Base-by-base conservation (phyloP, 2,888 invertebrate genomes). In the Erpobdella octoculata region DNA sequence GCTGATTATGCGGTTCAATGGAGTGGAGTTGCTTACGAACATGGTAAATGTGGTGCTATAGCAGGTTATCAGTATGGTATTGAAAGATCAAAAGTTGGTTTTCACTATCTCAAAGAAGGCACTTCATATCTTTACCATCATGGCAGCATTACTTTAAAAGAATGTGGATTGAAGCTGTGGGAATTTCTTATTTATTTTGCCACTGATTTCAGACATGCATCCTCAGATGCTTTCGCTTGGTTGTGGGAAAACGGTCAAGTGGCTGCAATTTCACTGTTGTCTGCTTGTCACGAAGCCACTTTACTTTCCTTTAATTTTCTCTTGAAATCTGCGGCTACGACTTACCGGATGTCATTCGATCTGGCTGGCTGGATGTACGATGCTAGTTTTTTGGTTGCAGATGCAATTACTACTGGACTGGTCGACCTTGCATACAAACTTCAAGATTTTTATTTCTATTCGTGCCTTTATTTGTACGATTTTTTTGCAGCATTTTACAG, bases 171-270 rank as follows among this genome's bases (percentile, higher is more conserved):
- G 15, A 48, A 36, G 36, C 35, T 33, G 21, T 9, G 3, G 12
- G 46, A 53, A 35, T 69, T 58, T 25, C 46, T 69, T 6, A n/a
- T 48, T 37, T 69, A 69, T 37, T 35, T 69, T 18, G 18, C 48
- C n/a, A 69, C 69, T 21, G 69, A 69, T 58, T 69, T 69, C 58
- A 53, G 48, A 37, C 69, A 69, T 25, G 69, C 69, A 35, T 69
- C 69, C 4, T 33, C 58, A 1, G 69, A 69, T 2, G 58, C 48
- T n/a, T 33, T 46, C 21, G 18, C 25, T 9, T 35, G 35, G 69
- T 53, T 28, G 33, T 21, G 15, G 33, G 33, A 69, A 25, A 53
- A 28, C 25, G 48, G n/a, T 31, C 46, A 35, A 21, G 9, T 15
- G 21, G 35, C 48, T 9, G 35, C 4, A 33, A 5, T 31, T n/a